Conservation (phyloP, 2,797 vertebrate species). For the Cossypha caffra region DNA sequence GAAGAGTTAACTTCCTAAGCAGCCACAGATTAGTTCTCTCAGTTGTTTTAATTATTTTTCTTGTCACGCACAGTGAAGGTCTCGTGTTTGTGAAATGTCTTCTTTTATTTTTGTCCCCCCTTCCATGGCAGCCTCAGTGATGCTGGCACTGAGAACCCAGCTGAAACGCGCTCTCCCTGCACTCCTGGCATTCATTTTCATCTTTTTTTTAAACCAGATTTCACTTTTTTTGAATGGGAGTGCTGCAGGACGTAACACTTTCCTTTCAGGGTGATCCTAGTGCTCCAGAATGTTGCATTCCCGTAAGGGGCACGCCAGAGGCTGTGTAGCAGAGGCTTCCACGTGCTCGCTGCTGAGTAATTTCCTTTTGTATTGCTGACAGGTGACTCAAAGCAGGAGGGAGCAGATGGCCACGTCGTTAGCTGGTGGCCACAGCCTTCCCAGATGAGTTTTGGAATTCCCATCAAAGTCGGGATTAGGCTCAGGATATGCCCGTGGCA, state of each 20-base stretch:
- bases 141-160: slow-evolving; percentile 55
- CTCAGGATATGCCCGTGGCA: slow-evolving; percentile 7
- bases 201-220: neutral
- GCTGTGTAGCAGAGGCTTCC: slow-evolving; percentile 53
- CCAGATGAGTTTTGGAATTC: slow-evolving; percentile 55
- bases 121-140: slow-evolving; percentile 54
- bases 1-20: slow-evolving; percentile 76
- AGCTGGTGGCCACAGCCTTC: neutral
- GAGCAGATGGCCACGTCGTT: slow-evolving; percentile 40
- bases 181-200: neutral
- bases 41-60: slow-evolving; percentile 79
- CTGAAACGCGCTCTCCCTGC: slow-evolving; percentile 20
- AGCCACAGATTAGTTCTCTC: slow-evolving; percentile 66
- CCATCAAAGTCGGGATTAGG: slow-evolving; percentile 44
- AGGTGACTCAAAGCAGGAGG: slow-evolving; percentile 74
- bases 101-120: neutral
- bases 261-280: neutral
- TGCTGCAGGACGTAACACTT: neutral
- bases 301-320: slow-evolving; percentile 26
- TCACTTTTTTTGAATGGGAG: neutral
- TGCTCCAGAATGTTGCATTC: neutral
- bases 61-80: slow-evolving; percentile 73
- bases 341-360: slow-evolving; percentile 69
- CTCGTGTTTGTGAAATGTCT: slow-evolving; percentile 72
- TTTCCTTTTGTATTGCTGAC: slow-evolving; percentile 71